These are phyloP conservation scores for Oreochromis niloticus DNA, from an alignment of 2,113 vertebrate genomes.

Conservation along the genomic window DNA sequence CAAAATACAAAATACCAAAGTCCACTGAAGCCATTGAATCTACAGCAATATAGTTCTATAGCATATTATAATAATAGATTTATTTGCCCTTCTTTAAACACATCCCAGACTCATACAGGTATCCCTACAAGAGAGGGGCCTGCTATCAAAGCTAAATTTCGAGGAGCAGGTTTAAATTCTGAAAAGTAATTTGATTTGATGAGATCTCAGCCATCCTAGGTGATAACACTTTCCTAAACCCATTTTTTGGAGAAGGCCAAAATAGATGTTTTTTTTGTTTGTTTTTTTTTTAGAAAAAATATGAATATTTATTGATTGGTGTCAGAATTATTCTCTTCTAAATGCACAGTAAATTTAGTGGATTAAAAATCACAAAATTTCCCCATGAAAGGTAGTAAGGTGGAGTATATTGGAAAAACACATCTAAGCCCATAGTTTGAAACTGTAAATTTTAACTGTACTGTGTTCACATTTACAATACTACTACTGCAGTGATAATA, in stretches of 20 bases:
- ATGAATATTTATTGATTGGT: background rate
- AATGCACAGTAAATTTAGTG: background rate
- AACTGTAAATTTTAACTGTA: background rate
- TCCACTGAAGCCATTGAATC: background rate
- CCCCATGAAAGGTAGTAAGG: background rate
- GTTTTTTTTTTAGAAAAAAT: background rate
- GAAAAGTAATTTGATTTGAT: background rate
- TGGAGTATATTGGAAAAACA: background rate
- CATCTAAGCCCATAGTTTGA: background rate
- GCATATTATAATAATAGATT: background rate
- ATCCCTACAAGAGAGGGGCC: background rate
- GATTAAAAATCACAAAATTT: background rate
- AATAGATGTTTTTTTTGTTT: accelerated
- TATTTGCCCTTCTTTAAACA: background rate
- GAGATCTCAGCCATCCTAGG: background rate
- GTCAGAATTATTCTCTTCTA: background rate
- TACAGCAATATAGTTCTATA: background rate
- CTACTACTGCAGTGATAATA: background rate
- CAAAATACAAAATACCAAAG: background rate
- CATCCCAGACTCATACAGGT: background rate
- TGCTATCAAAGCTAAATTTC: background rate
- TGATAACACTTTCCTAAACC: background rate
- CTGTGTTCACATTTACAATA: background rate
- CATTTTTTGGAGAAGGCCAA: background rate
- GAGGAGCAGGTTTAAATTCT: background rate